Evolutionary conservation across 2,888 invertebrate species (phyloP), one percentile per base, ranked within the genome.

Genomic region (Ormia ochracea): DNA sequence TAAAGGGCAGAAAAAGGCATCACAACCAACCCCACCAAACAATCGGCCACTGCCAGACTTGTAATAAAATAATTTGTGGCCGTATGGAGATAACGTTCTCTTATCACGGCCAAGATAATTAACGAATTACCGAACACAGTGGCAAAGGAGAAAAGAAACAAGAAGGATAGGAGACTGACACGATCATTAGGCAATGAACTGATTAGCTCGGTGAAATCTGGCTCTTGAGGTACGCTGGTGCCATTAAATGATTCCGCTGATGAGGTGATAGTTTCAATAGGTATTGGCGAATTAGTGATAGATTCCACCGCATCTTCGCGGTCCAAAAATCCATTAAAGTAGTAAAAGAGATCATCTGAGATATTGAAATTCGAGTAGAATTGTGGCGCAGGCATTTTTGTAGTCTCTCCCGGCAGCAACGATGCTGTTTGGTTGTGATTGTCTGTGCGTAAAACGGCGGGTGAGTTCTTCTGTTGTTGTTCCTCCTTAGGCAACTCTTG

Each of bases 51-150:
- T 0, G 99, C 99, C 81, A 99, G 90, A 12, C 98, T 98, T 9
- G 98, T 98, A 81, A 99, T 97, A 89, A 99, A 97, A 88, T 98
- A 99, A 90, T 98, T 98, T 6, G 99, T 99, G 7, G 98, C 97
- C 9, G 98, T 98, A 88, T 98, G 96, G 4, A 99, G 92, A 86
- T 98, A 98, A 19, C 97, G 92, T 88, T 98, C 98, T 19, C 97
- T 92, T 33, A 96, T 93, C 7, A 99, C 98, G 0, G 98, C 98
- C 59, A 96, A 91, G 78, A 99, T 98, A 12, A 99, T 98, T 61
- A 99, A 91, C 87, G 94, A 93, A 90, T 99, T 99, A 70, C 99
- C 99, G 86, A 98, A 95, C 0, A 99, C 96, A 0, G 98, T 98
- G 7, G 96, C 94, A 75, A 98, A 91, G 0, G 97, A 98, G 90